These are phyloP conservation scores for Anticlea derivata DNA, from an alignment of 2,888 invertebrate genomes.

Conservation along the genomic window DNA sequence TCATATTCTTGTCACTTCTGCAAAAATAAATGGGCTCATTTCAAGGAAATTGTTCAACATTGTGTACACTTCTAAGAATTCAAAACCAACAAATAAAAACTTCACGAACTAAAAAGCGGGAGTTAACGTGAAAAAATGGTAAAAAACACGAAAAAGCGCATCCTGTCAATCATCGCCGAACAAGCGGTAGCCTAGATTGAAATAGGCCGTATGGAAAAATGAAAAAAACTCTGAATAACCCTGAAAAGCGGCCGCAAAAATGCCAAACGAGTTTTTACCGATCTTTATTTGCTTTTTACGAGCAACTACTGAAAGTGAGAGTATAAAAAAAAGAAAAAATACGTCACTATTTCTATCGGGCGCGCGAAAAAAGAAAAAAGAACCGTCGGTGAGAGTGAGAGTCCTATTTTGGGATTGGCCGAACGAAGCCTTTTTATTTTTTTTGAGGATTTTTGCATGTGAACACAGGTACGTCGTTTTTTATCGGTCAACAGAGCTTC, in stretches of 20 bases:
- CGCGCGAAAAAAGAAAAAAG: conserved; percentile 61
- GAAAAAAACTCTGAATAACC: conserved; percentile 63
- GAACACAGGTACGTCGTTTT: conserved; percentile 18
- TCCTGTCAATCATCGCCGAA: conserved; percentile 29
- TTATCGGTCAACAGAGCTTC: conserved; percentile 20
- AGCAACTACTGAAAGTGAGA: conserved; percentile 74
- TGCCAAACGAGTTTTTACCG: conserved; percentile 67
- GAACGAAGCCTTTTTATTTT: conserved; percentile 53
- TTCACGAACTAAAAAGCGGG: conserved; percentile 7
- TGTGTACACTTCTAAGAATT: background rate
- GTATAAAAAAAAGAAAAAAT: conserved; percentile 75
- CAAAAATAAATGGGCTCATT: too few species aligned
- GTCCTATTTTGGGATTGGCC: conserved; percentile 75
- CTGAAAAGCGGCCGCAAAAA: conserved; percentile 67
- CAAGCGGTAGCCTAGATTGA: conserved; percentile 34
- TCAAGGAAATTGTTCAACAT: background rate
- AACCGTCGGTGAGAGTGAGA: conserved; percentile 66
- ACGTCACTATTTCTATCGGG: conserved; percentile 81
- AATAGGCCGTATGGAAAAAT: conserved; percentile 41
- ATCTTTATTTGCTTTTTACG: conserved; percentile 80
- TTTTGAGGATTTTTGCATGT: conserved; percentile 42
- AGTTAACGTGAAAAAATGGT: conserved; percentile 7
- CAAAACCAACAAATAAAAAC: background rate
- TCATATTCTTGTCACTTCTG: too few species aligned
- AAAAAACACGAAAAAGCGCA: conserved; percentile 19